A percentile compares a stretch with the other conserved stretches of the same genome.
These are phyloP conservation scores for Hozukius guyotensis DNA, from an alignment of 2,797 vertebrate genomes.

Conservation along the genomic window DNA sequence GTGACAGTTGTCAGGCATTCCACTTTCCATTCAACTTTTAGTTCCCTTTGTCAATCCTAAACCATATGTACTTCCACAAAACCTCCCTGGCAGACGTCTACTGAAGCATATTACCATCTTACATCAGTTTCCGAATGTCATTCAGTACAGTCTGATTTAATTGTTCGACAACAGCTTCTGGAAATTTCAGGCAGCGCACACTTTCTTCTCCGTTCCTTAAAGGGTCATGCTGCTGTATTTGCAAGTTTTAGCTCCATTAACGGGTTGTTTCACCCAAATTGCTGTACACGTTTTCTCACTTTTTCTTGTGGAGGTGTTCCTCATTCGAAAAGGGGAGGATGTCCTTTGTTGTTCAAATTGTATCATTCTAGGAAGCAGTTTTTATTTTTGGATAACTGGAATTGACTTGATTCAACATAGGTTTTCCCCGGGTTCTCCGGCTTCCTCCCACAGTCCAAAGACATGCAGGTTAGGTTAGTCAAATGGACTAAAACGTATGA, in stretches of 20 bases:
- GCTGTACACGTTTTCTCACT: background rate
- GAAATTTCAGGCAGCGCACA: conserved; percentile 2
- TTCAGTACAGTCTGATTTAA: background rate
- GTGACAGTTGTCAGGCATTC: conserved; percentile 63
- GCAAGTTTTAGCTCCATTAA: background rate
- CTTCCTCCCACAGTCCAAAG: no score
- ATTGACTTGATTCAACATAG: no score
- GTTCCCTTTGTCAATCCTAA: conserved; percentile 21
- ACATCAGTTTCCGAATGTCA: conserved; percentile 29
- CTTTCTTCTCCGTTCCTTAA: background rate
- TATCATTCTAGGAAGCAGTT: background rate
- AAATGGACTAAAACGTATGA: background rate
- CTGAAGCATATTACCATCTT: conserved; percentile 16
- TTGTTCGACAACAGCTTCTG: conserved; percentile 12
- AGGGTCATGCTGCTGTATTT: background rate
- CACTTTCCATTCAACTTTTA: conserved; percentile 51
- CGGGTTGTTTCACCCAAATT: background rate
- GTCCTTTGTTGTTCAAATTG: no score
- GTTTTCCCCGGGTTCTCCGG: no score
- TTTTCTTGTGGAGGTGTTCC: background rate
- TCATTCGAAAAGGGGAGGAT: no score
- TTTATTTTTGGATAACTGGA: background rate
- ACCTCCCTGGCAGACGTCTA: conserved; percentile 34
- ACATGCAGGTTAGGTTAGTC: no score
- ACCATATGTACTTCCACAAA: conserved; percentile 48